phyloP scores from a whole-genome alignment of 1,140 invertebrate species.

The Copidosoma floridanum region DNA sequence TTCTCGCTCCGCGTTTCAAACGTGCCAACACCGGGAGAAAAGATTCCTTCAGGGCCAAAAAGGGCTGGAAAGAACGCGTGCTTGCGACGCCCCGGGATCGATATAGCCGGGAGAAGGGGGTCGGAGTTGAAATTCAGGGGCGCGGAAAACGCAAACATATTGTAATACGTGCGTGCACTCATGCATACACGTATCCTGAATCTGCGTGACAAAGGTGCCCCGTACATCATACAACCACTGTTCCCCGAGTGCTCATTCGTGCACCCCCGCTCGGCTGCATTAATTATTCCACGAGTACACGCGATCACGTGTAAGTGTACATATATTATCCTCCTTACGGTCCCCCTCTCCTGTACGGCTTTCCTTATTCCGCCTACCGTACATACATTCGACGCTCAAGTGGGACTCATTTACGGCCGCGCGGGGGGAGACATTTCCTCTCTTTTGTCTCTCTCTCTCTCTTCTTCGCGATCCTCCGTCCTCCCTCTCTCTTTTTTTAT shows the following conservation, averaged over 20 bases:
- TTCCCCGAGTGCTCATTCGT: background rate
- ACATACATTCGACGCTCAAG: background rate
- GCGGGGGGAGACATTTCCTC: background rate
- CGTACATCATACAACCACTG: too few relatives aligned
- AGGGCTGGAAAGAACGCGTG: too few relatives aligned
- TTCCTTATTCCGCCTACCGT: background rate
- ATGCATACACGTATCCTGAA: background rate
- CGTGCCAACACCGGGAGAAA: too few relatives aligned
- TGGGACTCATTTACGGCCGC: background rate
- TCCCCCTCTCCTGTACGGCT: too few relatives aligned
- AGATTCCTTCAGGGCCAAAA: too few relatives aligned
- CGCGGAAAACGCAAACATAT: conserved; percentile 13
- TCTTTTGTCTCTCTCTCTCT: background rate
- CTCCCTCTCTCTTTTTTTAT: background rate
- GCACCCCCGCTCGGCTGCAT: conserved; percentile 4
- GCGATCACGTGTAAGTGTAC: conserved; percentile 1
- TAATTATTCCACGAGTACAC: conserved; percentile 14
- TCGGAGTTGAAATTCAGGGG: background rate
- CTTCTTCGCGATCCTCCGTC: background rate
- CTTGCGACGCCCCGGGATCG: too few relatives aligned
- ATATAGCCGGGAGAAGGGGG: too few relatives aligned
- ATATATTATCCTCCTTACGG: background rate
- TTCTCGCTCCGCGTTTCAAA: too few relatives aligned
- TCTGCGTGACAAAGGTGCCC: conserved; percentile 4
- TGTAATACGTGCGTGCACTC: background rate